A percentile compares a stretch with the other conserved stretches of the same genome.
These are phyloP conservation scores for Tetrapedia diversipes DNA, from an alignment of 2,888 invertebrate genomes.

Conservation along the genomic window DNA sequence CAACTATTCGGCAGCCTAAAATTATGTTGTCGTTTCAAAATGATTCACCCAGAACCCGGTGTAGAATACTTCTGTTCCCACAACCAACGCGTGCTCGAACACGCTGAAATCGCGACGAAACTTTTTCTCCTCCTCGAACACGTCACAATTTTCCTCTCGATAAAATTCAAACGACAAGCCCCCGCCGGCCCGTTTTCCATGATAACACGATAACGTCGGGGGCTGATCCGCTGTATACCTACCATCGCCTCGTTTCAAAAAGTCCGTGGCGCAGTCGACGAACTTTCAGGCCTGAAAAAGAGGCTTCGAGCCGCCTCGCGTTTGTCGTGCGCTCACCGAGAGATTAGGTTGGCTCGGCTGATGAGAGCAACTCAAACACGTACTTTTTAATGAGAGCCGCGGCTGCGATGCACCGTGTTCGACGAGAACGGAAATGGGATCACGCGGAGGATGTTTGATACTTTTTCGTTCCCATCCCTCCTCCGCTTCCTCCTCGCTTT, in stretches of 20 bases:
- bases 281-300: constrained; percentile 14
- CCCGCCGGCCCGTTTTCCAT: neutral
- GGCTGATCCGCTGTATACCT: neutral
- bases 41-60: too few relatives aligned
- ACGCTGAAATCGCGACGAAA: neutral
- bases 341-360: constrained; percentile 57
- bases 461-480: constrained; percentile 24
- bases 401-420: constrained; percentile 42
- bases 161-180: neutral
- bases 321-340: constrained; percentile 52
- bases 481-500: neutral
- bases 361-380: constrained; percentile 64
- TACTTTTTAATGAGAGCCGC: constrained; percentile 63
- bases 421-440: constrained; percentile 54
- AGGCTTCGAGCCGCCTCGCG: constrained; percentile 18
- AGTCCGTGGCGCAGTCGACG: constrained; percentile 4
- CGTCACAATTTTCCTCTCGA: neutral
- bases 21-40: too few relatives aligned
- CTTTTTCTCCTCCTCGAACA: neutral
- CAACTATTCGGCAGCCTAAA: too few relatives aligned
- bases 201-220: constrained; percentile 4
- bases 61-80: too few relatives aligned
- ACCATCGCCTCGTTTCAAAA: constrained; percentile 16
- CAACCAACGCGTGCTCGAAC: neutral
- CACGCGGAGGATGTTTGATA: constrained; percentile 53